Percentiles rank a stretch among this genome's conserved stretches.
Evolutionary conservation across 2,113 vertebrate species (phyloP).

Genomic region (Sebastes fasciatus): DNA sequence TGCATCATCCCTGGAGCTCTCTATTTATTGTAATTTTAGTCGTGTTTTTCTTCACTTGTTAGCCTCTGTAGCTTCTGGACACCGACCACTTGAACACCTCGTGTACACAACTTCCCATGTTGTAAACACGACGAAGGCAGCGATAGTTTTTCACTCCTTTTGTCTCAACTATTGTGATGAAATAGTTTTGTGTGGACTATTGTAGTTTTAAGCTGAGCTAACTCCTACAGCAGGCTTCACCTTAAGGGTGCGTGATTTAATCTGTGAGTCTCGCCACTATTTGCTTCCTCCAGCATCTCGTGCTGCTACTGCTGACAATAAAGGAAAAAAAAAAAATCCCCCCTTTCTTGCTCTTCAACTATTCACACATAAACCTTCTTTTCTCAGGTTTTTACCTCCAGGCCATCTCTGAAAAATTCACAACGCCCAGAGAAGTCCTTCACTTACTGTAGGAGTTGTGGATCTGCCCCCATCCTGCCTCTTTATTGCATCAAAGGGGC

Average conservation of each 20-base stretch:
- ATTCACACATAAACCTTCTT: slow-evolving; percentile 80
- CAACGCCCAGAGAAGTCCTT: slow-evolving; percentile 72
- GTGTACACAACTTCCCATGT: no score
- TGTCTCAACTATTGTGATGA: slow-evolving; percentile 61
- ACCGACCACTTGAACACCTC: no score
- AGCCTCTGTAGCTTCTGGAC: no score
- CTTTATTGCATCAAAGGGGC: slow-evolving; percentile 75
- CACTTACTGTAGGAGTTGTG: slow-evolving; percentile 69
- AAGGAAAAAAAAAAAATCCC: slow-evolving; percentile 53
- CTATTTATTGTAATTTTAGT: no score
- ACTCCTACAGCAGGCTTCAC: slow-evolving; percentile 61
- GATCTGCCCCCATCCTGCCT: slow-evolving; percentile 61
- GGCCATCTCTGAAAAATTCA: slow-evolving; percentile 80
- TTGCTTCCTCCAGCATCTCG: slow-evolving; percentile 62
- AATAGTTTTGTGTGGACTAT: slow-evolving; percentile 49
- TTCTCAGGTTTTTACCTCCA: slow-evolving; percentile 77
- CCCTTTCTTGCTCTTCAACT: slow-evolving; percentile 71
- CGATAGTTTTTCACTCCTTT: slow-evolving; percentile 51
- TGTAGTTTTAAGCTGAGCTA: slow-evolving; percentile 66
- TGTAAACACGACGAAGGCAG: no score
- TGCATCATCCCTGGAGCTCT: no score
- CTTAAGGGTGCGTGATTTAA: slow-evolving; percentile 61
- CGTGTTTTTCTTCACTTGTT: no score
- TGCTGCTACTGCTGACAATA: slow-evolving; percentile 73
- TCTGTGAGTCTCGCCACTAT: slow-evolving; percentile 58